These are phyloP conservation scores for Hemaris fuciformis DNA, from an alignment of 2,888 invertebrate species.

Conservation along the genomic window DNA sequence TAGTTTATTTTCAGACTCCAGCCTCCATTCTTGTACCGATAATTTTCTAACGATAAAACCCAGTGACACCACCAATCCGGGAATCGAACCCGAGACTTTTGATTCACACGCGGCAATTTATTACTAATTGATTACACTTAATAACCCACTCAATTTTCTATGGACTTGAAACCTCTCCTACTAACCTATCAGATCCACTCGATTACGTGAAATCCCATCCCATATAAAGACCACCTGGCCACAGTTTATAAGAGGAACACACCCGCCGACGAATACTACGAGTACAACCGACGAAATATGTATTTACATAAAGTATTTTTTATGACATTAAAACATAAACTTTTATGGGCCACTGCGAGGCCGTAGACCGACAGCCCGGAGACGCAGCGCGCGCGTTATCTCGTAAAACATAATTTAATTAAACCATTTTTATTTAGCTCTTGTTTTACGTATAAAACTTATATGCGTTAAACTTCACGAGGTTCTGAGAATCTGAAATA, in stretches of 20 bases:
- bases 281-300: slow-evolving; percentile 34
- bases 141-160: too few relatives aligned
- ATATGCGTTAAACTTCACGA: neutral
- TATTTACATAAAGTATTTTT: slow-evolving; percentile 46
- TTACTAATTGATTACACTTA: too few relatives aligned
- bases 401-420: slow-evolving; percentile 6
- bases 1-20: too few relatives aligned
- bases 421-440: neutral
- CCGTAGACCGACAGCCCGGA: slow-evolving; percentile 29
- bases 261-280: neutral
- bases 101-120: too few relatives aligned
- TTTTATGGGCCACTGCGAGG: slow-evolving; percentile 42
- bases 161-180: too few relatives aligned
- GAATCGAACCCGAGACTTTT: too few relatives aligned
- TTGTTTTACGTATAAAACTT: neutral
- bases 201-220: neutral
- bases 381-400: neutral
- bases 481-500: neutral
- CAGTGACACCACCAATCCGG: too few relatives aligned
- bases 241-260: neutral
- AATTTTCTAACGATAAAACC: too few relatives aligned
- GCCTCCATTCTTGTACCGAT: too few relatives aligned
- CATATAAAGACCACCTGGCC: neutral
- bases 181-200: too few relatives aligned
- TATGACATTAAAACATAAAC: slow-evolving; percentile 49